These are phyloP conservation scores for Trachelus stipa DNA, from an alignment of 2,888 invertebrate species.

Conservation along the genomic window DNA sequence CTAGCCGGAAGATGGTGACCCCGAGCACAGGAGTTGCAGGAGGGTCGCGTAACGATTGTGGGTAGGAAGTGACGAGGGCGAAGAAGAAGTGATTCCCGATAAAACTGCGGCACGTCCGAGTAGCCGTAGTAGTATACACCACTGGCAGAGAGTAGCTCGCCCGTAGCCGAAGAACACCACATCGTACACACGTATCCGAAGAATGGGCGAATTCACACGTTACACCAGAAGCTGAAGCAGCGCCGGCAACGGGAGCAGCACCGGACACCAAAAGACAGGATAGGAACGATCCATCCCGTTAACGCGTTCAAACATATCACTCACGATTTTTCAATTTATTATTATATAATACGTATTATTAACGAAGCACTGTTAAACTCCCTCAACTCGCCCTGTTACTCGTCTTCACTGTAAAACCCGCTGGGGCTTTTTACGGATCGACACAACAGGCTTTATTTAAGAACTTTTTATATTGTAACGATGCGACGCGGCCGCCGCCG, in stretches of 20 bases:
- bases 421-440: background rate
- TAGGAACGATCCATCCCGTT: slow-evolving; percentile 35
- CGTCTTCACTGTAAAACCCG: background rate
- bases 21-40: slow-evolving; percentile 45
- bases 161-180: slow-evolving; percentile 52
- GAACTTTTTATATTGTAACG: background rate
- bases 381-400: background rate
- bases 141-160: slow-evolving; percentile 40
- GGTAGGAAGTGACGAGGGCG: slow-evolving; percentile 17
- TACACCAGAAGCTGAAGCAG: slow-evolving; percentile 39
- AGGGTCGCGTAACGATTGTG: slow-evolving; percentile 38
- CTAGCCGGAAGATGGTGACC: slow-evolving; percentile 46
- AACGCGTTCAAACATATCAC: slow-evolving; percentile 10
- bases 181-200: slow-evolving; percentile 53
- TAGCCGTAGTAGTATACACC: slow-evolving; percentile 34
- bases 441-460: background rate
- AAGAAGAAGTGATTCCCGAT: slow-evolving; percentile 46
- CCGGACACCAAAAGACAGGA: slow-evolving; percentile 36
- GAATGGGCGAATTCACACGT: slow-evolving; percentile 34
- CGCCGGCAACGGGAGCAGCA: background rate
- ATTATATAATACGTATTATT: background rate
- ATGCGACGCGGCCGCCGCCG: background rate
- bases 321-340: slow-evolving; percentile 11
- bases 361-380: background rate
- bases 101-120: slow-evolving; percentile 41